These are phyloP conservation scores for Cassiopea xamachana DNA, from an alignment of 30 jellyfish, hydroid and myxozoan genomes.

Conservation along the genomic window DNA sequence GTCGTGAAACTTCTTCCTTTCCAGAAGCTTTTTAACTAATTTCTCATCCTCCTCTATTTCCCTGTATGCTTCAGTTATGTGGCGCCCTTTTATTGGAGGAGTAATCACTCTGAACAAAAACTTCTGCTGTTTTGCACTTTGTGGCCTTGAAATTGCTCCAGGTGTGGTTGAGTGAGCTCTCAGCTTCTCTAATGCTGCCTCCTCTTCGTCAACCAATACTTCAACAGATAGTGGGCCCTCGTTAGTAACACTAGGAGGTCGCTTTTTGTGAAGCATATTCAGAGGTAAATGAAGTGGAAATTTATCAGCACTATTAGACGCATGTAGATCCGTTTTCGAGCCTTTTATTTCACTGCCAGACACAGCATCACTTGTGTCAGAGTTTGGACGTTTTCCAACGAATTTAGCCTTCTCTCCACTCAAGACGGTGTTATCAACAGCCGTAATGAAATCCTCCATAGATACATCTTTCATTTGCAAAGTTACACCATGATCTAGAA, in stretches of 20 bases:
- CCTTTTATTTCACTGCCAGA: neutral
- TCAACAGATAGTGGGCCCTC: neutral
- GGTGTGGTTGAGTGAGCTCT: neutral
- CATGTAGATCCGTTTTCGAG: neutral
- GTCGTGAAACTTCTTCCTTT: slow-evolving; percentile 44
- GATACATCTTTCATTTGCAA: slow-evolving; percentile 30
- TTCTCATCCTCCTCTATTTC: slow-evolving; percentile 67
- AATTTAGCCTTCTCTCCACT: slow-evolving; percentile 3
- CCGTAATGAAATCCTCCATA: slow-evolving; percentile 76
- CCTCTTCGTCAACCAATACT: slow-evolving; percentile 10
- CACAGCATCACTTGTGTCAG: neutral
- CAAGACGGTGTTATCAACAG: slow-evolving; percentile 45
- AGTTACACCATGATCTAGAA: slow-evolving; percentile 68
- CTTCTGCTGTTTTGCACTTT: slow-evolving; percentile 5
- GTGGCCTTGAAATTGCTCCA: slow-evolving; percentile 12
- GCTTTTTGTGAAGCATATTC: slow-evolving; percentile 28
- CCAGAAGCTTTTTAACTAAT: slow-evolving; percentile 39
- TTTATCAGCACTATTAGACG: slow-evolving; percentile 8
- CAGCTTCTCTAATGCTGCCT: neutral
- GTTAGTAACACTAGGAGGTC: neutral
- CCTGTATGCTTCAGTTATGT: slow-evolving; percentile 48
- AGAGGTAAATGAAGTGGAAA: slow-evolving; percentile 61
- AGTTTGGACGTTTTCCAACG: neutral
- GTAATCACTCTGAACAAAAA: slow-evolving; percentile 35
- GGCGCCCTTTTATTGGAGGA: slow-evolving; percentile 74